Conservation (phyloP, 1,140 invertebrate genomes). For the Phenacoccus solenopsis region DNA sequence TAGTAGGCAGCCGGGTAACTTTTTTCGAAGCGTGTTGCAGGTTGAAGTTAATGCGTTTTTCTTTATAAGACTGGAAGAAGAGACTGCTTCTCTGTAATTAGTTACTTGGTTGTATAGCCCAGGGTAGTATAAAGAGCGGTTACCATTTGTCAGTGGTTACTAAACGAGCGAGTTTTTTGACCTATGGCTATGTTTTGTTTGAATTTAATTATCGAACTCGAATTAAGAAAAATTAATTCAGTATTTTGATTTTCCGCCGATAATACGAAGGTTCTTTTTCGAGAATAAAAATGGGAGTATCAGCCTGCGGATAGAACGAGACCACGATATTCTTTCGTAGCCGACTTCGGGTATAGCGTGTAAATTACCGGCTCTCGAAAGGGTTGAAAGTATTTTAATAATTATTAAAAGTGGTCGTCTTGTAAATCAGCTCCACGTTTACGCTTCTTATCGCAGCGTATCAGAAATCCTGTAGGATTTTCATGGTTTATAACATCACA, state of each 20-base stretch:
- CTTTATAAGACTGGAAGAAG: background rate
- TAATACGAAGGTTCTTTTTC: background rate
- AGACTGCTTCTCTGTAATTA: conserved; percentile 13
- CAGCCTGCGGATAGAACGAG: too few relatives aligned
- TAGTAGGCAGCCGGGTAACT: background rate
- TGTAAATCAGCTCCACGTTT: background rate
- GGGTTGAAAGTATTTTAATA: background rate
- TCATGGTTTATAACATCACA: background rate
- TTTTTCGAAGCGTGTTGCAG: background rate
- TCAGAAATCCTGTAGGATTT: background rate
- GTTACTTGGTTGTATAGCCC: conserved; percentile 5
- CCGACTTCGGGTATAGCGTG: background rate
- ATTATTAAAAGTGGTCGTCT: background rate
- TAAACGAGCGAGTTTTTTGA: background rate
- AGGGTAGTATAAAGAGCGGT: background rate
- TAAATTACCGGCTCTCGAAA: background rate
- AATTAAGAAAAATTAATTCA: conserved; percentile 4
- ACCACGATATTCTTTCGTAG: too few relatives aligned
- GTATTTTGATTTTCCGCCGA: background rate
- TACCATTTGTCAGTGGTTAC: conserved; percentile 10
- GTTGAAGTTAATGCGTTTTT: conserved; percentile 15
- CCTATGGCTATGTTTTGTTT: background rate
- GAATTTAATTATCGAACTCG: background rate
- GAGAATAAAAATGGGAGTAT: background rate
- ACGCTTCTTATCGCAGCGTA: background rate